A percentile compares a stretch with the other conserved stretches of the same genome.
Evolutionary conservation across 2,797 vertebrate species (phyloP).

Genomic region (Anguilla megastoma): DNA sequence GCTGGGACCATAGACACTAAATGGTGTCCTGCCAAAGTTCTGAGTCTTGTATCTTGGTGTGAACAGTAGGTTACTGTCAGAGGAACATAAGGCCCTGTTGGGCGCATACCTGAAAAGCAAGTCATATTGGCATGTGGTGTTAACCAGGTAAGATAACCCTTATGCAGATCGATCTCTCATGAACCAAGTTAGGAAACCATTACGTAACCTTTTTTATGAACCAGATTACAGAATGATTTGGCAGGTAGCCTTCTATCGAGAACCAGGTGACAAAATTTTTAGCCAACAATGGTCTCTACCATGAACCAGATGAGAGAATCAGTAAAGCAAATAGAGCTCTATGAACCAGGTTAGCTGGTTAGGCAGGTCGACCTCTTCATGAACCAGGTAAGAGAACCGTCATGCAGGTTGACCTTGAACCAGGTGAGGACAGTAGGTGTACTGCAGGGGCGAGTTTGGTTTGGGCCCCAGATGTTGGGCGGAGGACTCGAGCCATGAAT

Average conservation of each 20-base stretch:
- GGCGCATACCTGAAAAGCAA: too few species aligned
- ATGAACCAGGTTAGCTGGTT: too few species aligned
- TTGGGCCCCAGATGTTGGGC: not conserved
- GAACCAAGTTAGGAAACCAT: conserved; percentile 24
- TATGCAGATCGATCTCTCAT: not conserved
- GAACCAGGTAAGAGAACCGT: too few species aligned
- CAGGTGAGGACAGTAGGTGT: not conserved
- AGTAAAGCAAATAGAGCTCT: too few species aligned
- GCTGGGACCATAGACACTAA: too few species aligned
- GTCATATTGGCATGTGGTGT: not conserved
- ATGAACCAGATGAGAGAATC: not conserved
- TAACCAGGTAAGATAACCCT: not conserved
- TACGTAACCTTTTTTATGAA: conserved; percentile 32
- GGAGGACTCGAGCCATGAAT: not conserved
- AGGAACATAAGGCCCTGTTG: too few species aligned
- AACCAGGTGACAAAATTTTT: not conserved
- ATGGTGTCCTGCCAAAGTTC: too few species aligned
- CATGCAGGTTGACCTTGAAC: too few species aligned
- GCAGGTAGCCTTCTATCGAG: not conserved
- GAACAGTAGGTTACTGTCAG: too few species aligned
- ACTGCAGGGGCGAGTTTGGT: not conserved
- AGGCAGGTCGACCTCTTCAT: too few species aligned
- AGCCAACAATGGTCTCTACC: not conserved
- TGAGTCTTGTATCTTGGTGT: too few species aligned
- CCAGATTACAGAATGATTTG: not conserved